Base-by-base conservation (phyloP, 2,888 invertebrate genomes). In the Choristoneura rosaceana region DNA sequence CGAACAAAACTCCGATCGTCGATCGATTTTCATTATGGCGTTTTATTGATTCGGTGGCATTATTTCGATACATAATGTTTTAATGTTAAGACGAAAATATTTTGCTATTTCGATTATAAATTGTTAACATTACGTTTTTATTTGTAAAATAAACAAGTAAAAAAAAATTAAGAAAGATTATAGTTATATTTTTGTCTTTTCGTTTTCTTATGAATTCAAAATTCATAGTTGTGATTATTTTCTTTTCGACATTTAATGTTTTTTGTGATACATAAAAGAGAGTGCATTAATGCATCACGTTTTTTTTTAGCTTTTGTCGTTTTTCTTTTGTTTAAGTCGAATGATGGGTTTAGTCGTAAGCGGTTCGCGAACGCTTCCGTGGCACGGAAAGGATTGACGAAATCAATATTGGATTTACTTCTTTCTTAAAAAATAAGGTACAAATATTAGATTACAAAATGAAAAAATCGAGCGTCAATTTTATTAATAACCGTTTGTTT, bases 211-310 rank as follows among this genome's bases (percentile, higher is more conserved):
- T 94, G 94, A 94, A 94, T 94, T 94, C 79, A 87, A 94, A 94
- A 94, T 94, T 94, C 94, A 94, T 93, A 93, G 86, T 93, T 94
- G 94, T 94, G 94, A 94, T 94, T 71, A 71, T 71, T 68, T 94
- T 93, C 87, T 90, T 94, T 91, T 88, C 90, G 91, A 94, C 94
- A 94, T 94, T 89, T 89, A 94, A 94, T 94, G 93, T 94, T 93
- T 91, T 91, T 93, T 94, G 94, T 94, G 94, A 94, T 94, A 94
- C 88, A 87, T 90, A 89, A 90, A 90, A 89, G 84, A 88, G 88
- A 88, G 88, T 89, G 93, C 92, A 93, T 92, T 90, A 93, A 92
- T 92, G 93, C 93, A 89, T 90, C 90, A 90, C 86, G 86, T 89
- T 89, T 88, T 88, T 88, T 88, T 87, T 89, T 87, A 86, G 85